Evolutionary conservation across 2,888 invertebrate species (phyloP), one percentile per base, ranked within the genome.

Genomic region (Salticus scenicus): DNA sequence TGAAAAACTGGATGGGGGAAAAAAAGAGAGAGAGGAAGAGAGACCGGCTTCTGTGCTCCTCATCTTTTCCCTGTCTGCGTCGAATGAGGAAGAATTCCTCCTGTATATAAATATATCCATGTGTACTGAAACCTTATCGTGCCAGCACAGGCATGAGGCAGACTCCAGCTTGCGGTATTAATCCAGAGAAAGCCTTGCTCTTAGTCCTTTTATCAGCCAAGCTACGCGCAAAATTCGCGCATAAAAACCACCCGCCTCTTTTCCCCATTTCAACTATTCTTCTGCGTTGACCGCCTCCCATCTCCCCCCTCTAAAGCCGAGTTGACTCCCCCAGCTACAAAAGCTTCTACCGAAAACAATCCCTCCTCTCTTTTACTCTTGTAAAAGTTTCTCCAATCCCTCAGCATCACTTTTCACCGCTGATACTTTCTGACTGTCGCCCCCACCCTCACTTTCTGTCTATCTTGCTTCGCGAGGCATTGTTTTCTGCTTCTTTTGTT

Each of bases 121-220:
- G 83, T 84, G 83, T 84, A 84, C 83, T 64, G 33, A 85, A 85
- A 79, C 78, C 84, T 85, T 85, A 85, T 85, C 84, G 69, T 78
- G 27, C 64, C 78, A 33, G 63, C 42, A 33, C 84, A 85, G 84
- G 74, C 84, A 70, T 74, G 74, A 70, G 78, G 74, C 37, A 14
- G 57, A 70, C 74, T 74, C 31, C 63, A 70, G 78, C 79, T 85
- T 78, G 78, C 31, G 84, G 78, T 75, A 79, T 79, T 79, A 85
- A 79, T 79, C 84, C 78, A 69, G n/a, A 42, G 74, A 85, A 85
- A 79, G 67, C 84, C 84, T 72, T 73, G 69, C 73, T 66, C 77
- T 84, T 73, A 77, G 78, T 67, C 77, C 79, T 70, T 85, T 85
- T 85, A 85, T 85, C 84, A 75, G 80, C 33, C 47, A 51, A 64